These are phyloP conservation scores for Mactra quadrangularis DNA, from an alignment of 1,140 invertebrate genomes.

Conservation along the genomic window DNA sequence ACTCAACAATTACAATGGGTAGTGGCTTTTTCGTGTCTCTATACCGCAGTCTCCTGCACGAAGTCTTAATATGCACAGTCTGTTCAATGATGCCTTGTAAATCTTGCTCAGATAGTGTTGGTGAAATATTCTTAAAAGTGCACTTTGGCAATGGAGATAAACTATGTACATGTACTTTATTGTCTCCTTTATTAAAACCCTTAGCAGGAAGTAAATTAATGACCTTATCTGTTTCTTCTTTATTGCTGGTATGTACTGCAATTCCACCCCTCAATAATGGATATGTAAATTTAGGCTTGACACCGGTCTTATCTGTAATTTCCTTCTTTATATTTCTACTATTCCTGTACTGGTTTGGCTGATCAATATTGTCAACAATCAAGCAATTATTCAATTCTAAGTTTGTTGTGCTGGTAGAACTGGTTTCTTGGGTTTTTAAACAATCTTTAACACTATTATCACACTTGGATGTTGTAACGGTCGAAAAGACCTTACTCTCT, in stretches of 20 bases:
- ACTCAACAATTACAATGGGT: neutral
- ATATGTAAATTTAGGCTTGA: slow-evolving; percentile 8
- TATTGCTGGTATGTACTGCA: too few relatives aligned
- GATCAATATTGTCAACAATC: neutral
- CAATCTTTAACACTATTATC: neutral
- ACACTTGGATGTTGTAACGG: neutral
- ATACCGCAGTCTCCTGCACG: neutral
- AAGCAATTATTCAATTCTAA: neutral
- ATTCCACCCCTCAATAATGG: slow-evolving; percentile 7
- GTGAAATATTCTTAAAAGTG: neutral
- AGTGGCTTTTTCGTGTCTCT: slow-evolving; percentile 23
- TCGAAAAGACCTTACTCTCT: neutral
- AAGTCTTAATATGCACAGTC: neutral
- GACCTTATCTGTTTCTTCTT: neutral
- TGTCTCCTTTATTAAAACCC: neutral
- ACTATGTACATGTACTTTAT: neutral
- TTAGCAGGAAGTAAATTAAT: neutral
- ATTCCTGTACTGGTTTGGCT: neutral
- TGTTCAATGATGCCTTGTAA: too few relatives aligned
- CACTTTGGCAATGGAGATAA: neutral
- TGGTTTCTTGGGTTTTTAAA: neutral
- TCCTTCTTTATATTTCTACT: slow-evolving; percentile 19
- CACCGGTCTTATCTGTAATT: slow-evolving; percentile 1
- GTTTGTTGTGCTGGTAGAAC: neutral
- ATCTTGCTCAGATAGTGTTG: neutral